A percentile compares a stretch with the other conserved stretches of the same genome.
These are phyloP conservation scores for Drosophila sechellia DNA, from an alignment of 1,140 invertebrate genomes.

Conservation along the genomic window DNA sequence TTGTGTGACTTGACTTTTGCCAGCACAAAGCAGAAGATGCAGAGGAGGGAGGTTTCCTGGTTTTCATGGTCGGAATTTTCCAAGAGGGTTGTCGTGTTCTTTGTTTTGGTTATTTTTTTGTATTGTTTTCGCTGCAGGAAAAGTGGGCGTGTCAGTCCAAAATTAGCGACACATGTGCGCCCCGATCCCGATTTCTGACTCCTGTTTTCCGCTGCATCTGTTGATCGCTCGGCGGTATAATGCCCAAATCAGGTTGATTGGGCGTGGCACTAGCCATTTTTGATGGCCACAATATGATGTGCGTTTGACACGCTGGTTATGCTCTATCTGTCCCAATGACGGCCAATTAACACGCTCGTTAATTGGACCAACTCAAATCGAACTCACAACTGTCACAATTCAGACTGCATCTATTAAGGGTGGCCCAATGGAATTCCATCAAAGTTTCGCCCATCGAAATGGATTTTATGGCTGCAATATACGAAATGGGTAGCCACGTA, in stretches of 20 bases:
- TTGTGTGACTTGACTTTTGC: constrained; percentile 70
- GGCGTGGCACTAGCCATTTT: constrained; percentile 53
- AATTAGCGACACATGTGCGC: constrained; percentile 72
- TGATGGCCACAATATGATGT: constrained; percentile 55
- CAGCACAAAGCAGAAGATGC: neutral
- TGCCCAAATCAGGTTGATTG: constrained; percentile 30
- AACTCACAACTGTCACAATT: constrained; percentile 66
- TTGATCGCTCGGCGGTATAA: constrained; percentile 28
- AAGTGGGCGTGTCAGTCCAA: constrained; percentile 60
- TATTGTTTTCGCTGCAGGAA: constrained; percentile 11
- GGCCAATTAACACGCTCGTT: constrained; percentile 75
- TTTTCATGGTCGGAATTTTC: neutral
- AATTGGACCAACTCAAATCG: constrained; percentile 51
- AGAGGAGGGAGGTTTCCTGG: neutral
- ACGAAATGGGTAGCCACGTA: neutral
- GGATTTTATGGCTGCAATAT: neutral
- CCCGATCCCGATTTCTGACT: constrained; percentile 3
- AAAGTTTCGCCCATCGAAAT: neutral
- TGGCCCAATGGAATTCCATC: neutral
- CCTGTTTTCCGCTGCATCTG: constrained; percentile 63
- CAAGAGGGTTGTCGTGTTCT: constrained; percentile 35
- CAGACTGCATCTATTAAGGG: constrained; percentile 1
- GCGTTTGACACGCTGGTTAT: constrained; percentile 58
- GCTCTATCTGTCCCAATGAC: constrained; percentile 61
- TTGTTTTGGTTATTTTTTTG: constrained; percentile 30